Evolutionary conservation across 2,113 vertebrate species (phyloP).

Genomic region (Cranoglanis bouderius): DNA sequence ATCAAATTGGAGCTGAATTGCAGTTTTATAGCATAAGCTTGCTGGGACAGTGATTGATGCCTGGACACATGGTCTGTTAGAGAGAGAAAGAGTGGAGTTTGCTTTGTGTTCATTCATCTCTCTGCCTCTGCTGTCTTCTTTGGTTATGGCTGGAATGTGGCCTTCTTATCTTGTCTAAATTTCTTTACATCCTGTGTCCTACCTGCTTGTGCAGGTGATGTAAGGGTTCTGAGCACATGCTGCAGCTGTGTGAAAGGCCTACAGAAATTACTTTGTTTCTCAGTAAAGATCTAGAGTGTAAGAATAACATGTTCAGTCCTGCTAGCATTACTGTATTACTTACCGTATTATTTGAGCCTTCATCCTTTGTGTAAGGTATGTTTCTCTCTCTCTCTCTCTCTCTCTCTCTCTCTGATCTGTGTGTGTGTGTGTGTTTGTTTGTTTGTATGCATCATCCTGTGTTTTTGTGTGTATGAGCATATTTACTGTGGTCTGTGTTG

Average conservation of each 20-base stretch:
- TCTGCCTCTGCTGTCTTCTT: conserved; percentile 4
- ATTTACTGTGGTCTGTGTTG: conserved; percentile 69
- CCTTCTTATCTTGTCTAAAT: background rate
- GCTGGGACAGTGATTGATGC: conserved; percentile 55
- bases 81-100: conserved; percentile 25
- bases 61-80: conserved; percentile 5
- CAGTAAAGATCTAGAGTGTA: background rate
- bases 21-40: conserved; percentile 56
- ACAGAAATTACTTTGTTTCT: background rate
- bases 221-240: background rate
- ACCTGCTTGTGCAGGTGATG: background rate
- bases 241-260: background rate
- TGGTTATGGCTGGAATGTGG: background rate
- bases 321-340: background rate
- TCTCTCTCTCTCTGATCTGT: background rate
- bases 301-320: background rate
- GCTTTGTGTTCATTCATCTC: conserved; percentile 30
- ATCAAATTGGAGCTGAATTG: conserved; percentile 58
- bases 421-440: conserved; percentile 19
- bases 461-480: conserved; percentile 11
- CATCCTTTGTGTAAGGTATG: background rate
- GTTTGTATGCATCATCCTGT: background rate
- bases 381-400: background rate
- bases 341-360: background rate
- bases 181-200: background rate